Evolutionary conservation across 2,888 invertebrate genomes (phyloP).

Genomic region (Andrena bucephala): DNA sequence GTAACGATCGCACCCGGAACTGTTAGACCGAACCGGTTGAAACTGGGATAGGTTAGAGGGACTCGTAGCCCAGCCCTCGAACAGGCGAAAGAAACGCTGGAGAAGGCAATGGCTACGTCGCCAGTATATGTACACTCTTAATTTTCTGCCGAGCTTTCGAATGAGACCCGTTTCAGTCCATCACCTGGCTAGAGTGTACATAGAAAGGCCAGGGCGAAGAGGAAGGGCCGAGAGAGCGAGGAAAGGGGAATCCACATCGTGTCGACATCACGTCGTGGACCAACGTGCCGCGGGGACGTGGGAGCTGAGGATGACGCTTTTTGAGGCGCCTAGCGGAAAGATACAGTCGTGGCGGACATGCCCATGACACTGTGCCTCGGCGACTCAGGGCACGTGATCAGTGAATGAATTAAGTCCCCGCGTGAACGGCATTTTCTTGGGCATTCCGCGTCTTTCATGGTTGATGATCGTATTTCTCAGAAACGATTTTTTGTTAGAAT

Average conservation of each 20-base stretch:
- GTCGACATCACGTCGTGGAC: constrained; percentile 59
- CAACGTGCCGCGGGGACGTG: constrained; percentile 45
- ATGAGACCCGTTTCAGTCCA: constrained; percentile 75
- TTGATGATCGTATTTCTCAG: neutral
- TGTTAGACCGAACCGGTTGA: constrained; percentile 38
- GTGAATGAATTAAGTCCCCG: constrained; percentile 19
- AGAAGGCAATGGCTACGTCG: constrained; percentile 43
- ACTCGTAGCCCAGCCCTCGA: constrained; percentile 7
- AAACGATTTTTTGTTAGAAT: neutral
- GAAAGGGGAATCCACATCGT: constrained; percentile 21
- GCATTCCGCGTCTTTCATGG: neutral
- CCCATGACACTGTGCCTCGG: constrained; percentile 36
- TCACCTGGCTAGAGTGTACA: constrained; percentile 69
- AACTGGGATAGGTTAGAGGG: constrained; percentile 40
- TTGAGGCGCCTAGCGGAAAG: constrained; percentile 24
- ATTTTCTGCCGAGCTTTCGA: constrained; percentile 73
- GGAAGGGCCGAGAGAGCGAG: constrained; percentile 16
- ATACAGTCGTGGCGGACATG: constrained; percentile 35
- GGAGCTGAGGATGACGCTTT: constrained; percentile 57
- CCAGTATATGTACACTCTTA: constrained; percentile 70
- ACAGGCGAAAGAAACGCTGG: constrained; percentile 44
- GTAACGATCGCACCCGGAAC: constrained; percentile 42
- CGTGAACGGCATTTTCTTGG: neutral
- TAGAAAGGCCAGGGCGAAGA: constrained; percentile 15
- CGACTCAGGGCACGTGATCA: constrained; percentile 40